Base-by-base conservation (phyloP, 2,797 vertebrate genomes). In the Ctenopoma kingsleyae region DNA sequence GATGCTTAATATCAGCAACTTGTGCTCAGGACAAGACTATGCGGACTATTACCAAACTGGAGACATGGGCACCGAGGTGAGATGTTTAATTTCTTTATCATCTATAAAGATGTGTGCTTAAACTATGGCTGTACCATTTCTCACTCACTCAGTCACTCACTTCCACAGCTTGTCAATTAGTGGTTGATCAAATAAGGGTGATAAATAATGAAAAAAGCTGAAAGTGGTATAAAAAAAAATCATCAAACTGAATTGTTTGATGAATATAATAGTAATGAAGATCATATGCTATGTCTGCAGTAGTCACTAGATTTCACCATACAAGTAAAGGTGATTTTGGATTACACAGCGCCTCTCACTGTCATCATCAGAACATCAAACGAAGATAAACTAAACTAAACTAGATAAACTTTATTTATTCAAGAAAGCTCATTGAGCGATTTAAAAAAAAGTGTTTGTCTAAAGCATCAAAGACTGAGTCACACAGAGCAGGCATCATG, bases 11-110 rank as follows among this genome's bases (percentile, higher is more conserved):
- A 78, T 84, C 75, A 72, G 84, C 80, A 57, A 50, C 66, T 74
- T 92, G 81, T 88, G 88, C 81, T 85, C 80, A 55, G 91, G 89
- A 79, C 88, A 91, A 66, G 88, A 91, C 70, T 89, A 83, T 13
- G 67, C 59, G 30, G 87, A 92, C 88, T 85, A 85, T 78, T 93
- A 89, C 74, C 74, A 70, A 41, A 48, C 80, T 50, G 86, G 83
- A 78, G 85, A 85, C 83, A 88, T 82, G 87, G 91, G 83, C 73
- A 87, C 88, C 2, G 54, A 91, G 93, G 93, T 94, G 87, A 90
- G 88, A 49, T 30, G 11, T 56, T 58, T 13, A 0, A 50, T 58
- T 47, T 16, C 15, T 53, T 12, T 48, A 35, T 48, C 41, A 35
- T 60, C 38, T n/a, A 0, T 10, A 35, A 17, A 50, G n/a, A 27